Base-by-base conservation (phyloP, 2,113 vertebrate species). In the Ifrita kowaldi region DNA sequence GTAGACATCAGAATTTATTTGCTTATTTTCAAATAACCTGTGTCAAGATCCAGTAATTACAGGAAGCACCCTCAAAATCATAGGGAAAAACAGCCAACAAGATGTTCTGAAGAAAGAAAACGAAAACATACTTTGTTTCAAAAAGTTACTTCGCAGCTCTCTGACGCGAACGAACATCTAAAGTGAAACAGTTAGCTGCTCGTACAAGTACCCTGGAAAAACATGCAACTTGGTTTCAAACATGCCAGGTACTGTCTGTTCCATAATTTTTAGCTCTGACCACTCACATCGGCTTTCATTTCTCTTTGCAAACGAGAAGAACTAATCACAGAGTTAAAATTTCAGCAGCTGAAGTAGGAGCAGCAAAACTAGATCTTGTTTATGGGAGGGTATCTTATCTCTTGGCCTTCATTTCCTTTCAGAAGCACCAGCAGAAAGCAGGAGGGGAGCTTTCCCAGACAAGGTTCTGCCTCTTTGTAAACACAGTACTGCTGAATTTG, bases 91-190 rank as follows among this genome's bases (percentile, higher is more conserved):
- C 11, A 67, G 14, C 4, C 27, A 90, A 80, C 4, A 47, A 70
- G 47, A 39, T 37, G 53, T 7, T 78, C 23, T 59, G 16, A 78
- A 70, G 33, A 78, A 30, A 32, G 16, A 63, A 87, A 91, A 87
- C 4, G 0, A 89, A 80, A 86, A 4, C 5, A 68, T 47, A 23
- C 32, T 76, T 80, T 71, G 21, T n/a, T 35, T 84, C 10, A 56
- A 46, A 84, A 92, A 39, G 16, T 33, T 6, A 5, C 11, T 77
- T 89, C n/a, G 41, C 44, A 80, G 24, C 6, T 13, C 24, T 83
- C 10, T 63, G 65, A 0, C 24, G 22, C 0, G 0, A 92, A n/a
- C 24, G 4, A 88, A 28, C 3, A 78, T 13, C 9, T 65, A 18
- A 59, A 1, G 0, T 37, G 52, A 73, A 83, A 59, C 2, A 37